Evolutionary conservation across 2,113 vertebrate genomes (phyloP), one percentile per base, ranked within the genome.

Genomic region (Xerus inauris): DNA sequence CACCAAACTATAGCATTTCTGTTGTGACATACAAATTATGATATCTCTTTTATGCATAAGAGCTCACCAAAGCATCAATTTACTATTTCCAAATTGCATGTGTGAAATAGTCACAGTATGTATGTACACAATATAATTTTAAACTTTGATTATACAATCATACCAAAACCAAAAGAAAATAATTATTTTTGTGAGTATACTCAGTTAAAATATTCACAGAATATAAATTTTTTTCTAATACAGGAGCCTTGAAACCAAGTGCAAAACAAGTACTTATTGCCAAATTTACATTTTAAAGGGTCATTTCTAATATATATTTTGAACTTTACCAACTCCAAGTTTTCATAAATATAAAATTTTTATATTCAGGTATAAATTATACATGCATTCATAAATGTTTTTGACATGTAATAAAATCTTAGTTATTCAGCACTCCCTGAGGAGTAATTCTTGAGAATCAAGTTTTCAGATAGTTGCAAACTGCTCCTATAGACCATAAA

Each of bases 201-300:
- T 86, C 42, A 62, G 26, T 86, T 72, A 92, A 95, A 93, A 97
- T 73, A 72, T 69, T 95, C 73, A 95, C 11, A 89, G 47, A 51
- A 11, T 67, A 59, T 4, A 72, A 2, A 32, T 45, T 81, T 32
- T 65, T 32, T 65, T 65, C 64, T 62, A 28, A 62, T 26, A 62
- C 10, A 28, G 22, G 24, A 94, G 10, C 20, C 38, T 54, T 88
- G 47, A 91, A 10, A 69, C 76, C 88, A 64, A 77, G 26, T 67
- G 32, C 72, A 93, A 69, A 96, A 12, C 22, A 57, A 89, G 30
- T 30, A 83, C 17, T 35, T 8, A 30, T 13, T 24, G 17, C 26
- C 72, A 69, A 73, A 35, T 57, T 95, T 65, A 79, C 26, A 47
- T 76, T 69, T 64, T 8, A 92, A 73, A 77, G 17, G 8, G n/a